These are phyloP conservation scores for Troides oblongomaculatus DNA, from an alignment of 2,888 invertebrate species.

Conservation along the genomic window DNA sequence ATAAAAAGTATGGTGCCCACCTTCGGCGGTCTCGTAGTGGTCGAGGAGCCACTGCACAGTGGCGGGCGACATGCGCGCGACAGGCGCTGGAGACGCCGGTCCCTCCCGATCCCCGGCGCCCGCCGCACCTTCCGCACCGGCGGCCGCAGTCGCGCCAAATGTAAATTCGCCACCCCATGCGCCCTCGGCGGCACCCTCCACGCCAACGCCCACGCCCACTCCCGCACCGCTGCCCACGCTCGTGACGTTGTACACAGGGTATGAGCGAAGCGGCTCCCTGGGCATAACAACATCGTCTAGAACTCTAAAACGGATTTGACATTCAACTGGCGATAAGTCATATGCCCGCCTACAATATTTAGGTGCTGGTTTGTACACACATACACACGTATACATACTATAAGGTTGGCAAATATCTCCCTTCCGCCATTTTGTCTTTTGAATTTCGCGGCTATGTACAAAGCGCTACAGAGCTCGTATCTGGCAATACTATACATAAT, in stretches of 20 bases:
- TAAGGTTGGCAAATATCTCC: too few relatives aligned
- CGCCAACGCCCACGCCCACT: slow-evolving; percentile 53
- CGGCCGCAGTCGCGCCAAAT: slow-evolving; percentile 32
- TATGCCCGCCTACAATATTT: too few relatives aligned
- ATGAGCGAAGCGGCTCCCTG: slow-evolving; percentile 87
- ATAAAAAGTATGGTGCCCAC: slow-evolving; percentile 38
- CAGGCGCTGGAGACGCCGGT: slow-evolving; percentile 47
- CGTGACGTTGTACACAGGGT: slow-evolving; percentile 74
- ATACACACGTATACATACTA: too few relatives aligned
- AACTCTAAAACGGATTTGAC: slow-evolving; percentile 14
- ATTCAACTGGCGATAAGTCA: too few relatives aligned
- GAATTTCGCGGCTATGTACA: too few relatives aligned
- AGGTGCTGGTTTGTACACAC: too few relatives aligned
- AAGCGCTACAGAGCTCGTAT: too few relatives aligned
- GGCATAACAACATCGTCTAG: background rate
- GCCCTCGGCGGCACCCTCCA: slow-evolving; percentile 67
- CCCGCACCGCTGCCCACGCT: slow-evolving; percentile 58
- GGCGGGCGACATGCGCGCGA: slow-evolving; percentile 81
- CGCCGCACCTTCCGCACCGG: slow-evolving; percentile 38
- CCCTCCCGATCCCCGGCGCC: slow-evolving; percentile 63
- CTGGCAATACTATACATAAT: too few relatives aligned
- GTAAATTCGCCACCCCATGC: slow-evolving; percentile 45
- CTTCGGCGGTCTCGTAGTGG: slow-evolving; percentile 98
- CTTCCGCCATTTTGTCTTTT: too few relatives aligned
- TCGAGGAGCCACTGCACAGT: slow-evolving; percentile 98